Conservation (phyloP, 2,113 vertebrate genomes). For the Odobenus rosmarus region DNA sequence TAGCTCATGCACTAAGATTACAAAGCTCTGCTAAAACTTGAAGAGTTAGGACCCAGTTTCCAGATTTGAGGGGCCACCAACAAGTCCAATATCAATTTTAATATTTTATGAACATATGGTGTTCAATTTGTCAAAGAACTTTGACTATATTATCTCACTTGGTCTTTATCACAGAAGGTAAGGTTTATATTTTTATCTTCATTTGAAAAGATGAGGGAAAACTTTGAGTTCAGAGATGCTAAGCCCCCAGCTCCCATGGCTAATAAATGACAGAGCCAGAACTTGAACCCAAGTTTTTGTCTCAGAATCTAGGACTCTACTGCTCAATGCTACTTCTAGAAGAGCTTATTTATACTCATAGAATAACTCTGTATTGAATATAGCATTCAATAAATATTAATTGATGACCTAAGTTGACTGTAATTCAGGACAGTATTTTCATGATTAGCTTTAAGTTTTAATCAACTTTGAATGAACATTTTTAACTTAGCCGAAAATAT, state of each 20-base stretch:
- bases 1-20: not conserved
- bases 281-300: not conserved
- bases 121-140: not conserved
- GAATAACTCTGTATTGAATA: slow-evolving; percentile 28
- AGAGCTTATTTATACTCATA: not conserved
- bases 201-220: slow-evolving; percentile 47
- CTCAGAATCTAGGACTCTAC: not conserved
- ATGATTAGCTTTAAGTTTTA: slow-evolving; percentile 45
- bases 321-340: not conserved
- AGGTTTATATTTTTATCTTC: slow-evolving; percentile 30
- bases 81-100: slow-evolving; percentile 36
- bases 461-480: slow-evolving; percentile 34
- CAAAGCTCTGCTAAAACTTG: not conserved
- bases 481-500: slow-evolving; percentile 22
- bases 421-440: slow-evolving; percentile 48
- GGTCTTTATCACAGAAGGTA: slow-evolving; percentile 22
- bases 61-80: not conserved
- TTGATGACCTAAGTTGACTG: slow-evolving; percentile 8
- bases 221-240: slow-evolving; percentile 16
- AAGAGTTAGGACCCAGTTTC: not conserved
- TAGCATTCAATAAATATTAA: slow-evolving; percentile 43
- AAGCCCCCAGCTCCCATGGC: not conserved
- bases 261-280: not conserved
- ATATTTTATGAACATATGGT: not conserved
- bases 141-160: not conserved